Evolutionary conservation across 2,888 invertebrate species (phyloP).

Genomic region (Metellina segmentata): DNA sequence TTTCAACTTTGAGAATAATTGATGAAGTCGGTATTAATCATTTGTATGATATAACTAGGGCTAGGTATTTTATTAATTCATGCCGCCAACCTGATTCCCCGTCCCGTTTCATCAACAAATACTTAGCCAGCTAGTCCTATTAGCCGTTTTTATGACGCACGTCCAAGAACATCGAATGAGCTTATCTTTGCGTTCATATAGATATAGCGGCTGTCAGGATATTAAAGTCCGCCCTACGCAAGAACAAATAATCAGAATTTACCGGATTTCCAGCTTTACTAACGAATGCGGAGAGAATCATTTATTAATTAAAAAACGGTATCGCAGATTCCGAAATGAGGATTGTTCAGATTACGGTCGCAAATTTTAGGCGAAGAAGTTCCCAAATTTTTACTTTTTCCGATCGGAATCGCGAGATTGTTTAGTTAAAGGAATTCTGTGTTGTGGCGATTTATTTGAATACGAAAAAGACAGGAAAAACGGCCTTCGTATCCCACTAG

Average conservation of each 20-base stretch:
- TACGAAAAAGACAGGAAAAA: background rate
- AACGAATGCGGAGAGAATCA: constrained; percentile 39
- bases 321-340: background rate
- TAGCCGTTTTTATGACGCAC: constrained; percentile 75
- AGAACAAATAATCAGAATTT: constrained; percentile 69
- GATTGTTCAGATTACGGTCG: constrained; percentile 34
- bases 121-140: constrained; percentile 68
- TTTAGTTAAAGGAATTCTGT: constrained; percentile 17
- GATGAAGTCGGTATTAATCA: constrained; percentile 76
- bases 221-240: constrained; percentile 44
- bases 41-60: constrained; percentile 73
- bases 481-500: too few relatives aligned
- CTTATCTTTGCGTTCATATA: constrained; percentile 52
- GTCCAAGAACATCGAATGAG: constrained; percentile 57
- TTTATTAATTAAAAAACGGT: constrained; percentile 68
- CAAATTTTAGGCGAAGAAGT: background rate
- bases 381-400: background rate
- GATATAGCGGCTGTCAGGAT: constrained; percentile 11
- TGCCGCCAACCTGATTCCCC: constrained; percentile 69
- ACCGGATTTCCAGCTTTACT: constrained; percentile 40
- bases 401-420: constrained; percentile 17
- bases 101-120: constrained; percentile 75
- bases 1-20: constrained; percentile 76
- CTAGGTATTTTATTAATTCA: constrained; percentile 75
- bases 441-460: background rate